Conservation (phyloP, 2,797 vertebrate species). For the Sebastes nivosus region DNA sequence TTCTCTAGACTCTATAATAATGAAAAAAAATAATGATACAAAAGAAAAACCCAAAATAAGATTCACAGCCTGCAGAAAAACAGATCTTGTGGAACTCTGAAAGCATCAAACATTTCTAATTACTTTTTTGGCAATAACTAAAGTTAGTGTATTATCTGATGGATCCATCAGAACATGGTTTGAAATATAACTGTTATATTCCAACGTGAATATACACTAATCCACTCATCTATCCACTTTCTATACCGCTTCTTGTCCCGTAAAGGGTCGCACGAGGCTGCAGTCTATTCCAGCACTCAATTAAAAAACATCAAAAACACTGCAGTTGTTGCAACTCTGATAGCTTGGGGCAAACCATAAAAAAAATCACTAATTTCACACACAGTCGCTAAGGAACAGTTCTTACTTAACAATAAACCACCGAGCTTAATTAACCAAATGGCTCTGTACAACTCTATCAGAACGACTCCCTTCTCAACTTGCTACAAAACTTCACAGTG, state of each 20-base stretch:
- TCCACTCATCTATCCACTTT: neutral
- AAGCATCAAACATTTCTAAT: neutral
- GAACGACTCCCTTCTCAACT: neutral
- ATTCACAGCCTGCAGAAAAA: neutral
- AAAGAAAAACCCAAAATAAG: neutral
- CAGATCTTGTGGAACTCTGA: neutral
- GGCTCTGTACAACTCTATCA: neutral
- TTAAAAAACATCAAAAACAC: constrained; percentile 6
- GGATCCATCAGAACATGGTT: neutral
- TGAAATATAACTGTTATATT: neutral
- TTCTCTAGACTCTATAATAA: neutral
- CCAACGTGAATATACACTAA: neutral
- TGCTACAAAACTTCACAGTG: neutral
- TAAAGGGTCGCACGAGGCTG: neutral
- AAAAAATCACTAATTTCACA: neutral
- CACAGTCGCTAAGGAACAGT: neutral
- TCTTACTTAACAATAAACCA: constrained; percentile 13
- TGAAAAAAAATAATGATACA: neutral
- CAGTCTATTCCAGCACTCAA: neutral
- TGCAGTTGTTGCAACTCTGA: constrained; percentile 1
- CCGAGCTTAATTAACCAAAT: constrained; percentile 8
- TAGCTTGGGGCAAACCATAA: neutral
- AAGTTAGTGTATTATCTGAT: neutral
- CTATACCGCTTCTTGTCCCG: neutral
- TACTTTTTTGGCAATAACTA: neutral